phyloP scores from a whole-genome alignment of 2,113 vertebrate genomes.

The Porphyrio hochstetteri region DNA sequence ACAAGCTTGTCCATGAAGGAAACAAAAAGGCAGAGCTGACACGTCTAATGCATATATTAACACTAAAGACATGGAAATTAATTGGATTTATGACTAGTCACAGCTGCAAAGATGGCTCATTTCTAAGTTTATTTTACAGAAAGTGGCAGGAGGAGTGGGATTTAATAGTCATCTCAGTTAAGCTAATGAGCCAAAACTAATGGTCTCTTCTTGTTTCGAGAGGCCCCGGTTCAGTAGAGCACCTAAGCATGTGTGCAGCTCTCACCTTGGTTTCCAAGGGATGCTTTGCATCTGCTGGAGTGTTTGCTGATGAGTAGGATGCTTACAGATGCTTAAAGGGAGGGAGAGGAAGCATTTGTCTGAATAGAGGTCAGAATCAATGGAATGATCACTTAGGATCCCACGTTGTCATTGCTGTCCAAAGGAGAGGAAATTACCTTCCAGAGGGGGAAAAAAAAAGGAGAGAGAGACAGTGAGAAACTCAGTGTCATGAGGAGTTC shows the following conservation, averaged over 20 bases:
- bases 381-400: background rate
- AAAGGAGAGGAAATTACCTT: background rate
- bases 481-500: background rate
- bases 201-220: conserved; percentile 40
- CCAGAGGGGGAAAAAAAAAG: background rate
- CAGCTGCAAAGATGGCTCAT: conserved; percentile 47
- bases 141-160: background rate
- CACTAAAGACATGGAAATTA: conserved; percentile 69
- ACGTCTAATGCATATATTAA: conserved; percentile 62
- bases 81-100: conserved; percentile 66
- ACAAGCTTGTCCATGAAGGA: conserved; percentile 33
- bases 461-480: background rate
- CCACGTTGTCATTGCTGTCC: background rate
- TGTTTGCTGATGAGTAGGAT: background rate
- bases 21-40: conserved; percentile 23
- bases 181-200: conserved; percentile 65
- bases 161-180: conserved; percentile 46
- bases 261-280: background rate
- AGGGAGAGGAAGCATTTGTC: background rate
- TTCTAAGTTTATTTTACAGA: conserved; percentile 59
- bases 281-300: conserved; percentile 14
- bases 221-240: conserved; percentile 26
- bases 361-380: background rate
- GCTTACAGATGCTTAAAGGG: background rate
- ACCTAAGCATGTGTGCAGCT: conserved; percentile 14